Conservation (phyloP, 1,140 invertebrate genomes). For the Drosophila nebulosa region DNA sequence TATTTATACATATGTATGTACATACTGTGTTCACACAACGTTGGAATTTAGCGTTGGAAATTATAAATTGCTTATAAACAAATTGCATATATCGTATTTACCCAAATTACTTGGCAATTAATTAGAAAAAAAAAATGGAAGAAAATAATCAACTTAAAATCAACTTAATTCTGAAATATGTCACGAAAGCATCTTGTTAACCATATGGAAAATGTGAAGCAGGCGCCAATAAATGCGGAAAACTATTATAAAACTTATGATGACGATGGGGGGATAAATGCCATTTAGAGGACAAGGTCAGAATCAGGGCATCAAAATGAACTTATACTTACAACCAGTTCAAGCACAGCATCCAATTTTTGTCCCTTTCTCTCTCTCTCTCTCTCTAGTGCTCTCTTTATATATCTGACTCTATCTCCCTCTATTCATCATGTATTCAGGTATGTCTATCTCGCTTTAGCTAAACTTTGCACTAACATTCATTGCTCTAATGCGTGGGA, state of each 20-base stretch:
- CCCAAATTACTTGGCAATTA: conserved; percentile 8
- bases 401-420: background rate
- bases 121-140: background rate
- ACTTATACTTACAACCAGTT: background rate
- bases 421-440: background rate
- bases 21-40: conserved; percentile 15
- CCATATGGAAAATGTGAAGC: conserved; percentile 37
- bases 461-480: background rate
- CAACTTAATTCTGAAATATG: background rate
- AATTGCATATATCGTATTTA: conserved; percentile 1
- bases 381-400: background rate
- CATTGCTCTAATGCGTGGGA: background rate
- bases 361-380: background rate
- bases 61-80: conserved; percentile 23
- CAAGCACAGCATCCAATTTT: background rate
- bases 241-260: background rate
- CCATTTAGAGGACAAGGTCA: conserved; percentile 54
- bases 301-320: background rate
- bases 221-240: conserved; percentile 32
- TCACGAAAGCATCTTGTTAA: conserved; percentile 1
- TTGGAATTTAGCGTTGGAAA: conserved; percentile 26
- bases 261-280: conserved; percentile 3
- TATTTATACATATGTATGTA: background rate
- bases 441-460: background rate
- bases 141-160: background rate